Percentiles rank a stretch among this genome's conserved stretches.
These are phyloP conservation scores for Danio aesculapii DNA, from an alignment of 2,797 vertebrate species.

Conservation along the genomic window DNA sequence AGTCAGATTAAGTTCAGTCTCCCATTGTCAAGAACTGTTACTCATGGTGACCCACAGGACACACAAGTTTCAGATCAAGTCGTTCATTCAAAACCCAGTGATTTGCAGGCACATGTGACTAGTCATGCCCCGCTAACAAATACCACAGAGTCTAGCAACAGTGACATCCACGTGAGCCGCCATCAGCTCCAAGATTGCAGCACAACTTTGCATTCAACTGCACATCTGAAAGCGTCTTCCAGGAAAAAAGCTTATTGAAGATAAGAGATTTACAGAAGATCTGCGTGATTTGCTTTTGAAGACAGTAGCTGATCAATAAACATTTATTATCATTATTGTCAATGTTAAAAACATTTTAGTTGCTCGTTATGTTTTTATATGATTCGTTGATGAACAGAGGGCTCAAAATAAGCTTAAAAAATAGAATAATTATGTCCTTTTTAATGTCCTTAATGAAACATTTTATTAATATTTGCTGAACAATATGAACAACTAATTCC, in stretches of 20 bases:
- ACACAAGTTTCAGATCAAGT: conserved; percentile 25
- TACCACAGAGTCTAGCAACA: conserved; percentile 63
- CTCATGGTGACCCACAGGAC: conserved; percentile 5
- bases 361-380: no score
- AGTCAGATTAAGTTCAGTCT: background rate
- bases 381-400: no score
- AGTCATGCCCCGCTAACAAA: conserved; percentile 73
- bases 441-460: no score
- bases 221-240: background rate
- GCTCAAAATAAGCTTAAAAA: no score
- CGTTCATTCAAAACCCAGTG: conserved; percentile 54
- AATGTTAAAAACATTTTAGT: no score
- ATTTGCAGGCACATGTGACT: conserved; percentile 72
- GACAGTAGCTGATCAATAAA: no score
- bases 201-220: background rate
- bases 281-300: no score
- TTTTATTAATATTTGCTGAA: no score
- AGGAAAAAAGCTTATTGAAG: background rate
- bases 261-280: no score
- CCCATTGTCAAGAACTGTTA: background rate
- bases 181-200: conserved; percentile 62
- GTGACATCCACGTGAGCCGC: conserved; percentile 61
- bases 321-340: no score
- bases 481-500: no score
- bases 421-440: no score